Conservation (phyloP, 2,888 invertebrate genomes). For the Dioctria linearis region DNA sequence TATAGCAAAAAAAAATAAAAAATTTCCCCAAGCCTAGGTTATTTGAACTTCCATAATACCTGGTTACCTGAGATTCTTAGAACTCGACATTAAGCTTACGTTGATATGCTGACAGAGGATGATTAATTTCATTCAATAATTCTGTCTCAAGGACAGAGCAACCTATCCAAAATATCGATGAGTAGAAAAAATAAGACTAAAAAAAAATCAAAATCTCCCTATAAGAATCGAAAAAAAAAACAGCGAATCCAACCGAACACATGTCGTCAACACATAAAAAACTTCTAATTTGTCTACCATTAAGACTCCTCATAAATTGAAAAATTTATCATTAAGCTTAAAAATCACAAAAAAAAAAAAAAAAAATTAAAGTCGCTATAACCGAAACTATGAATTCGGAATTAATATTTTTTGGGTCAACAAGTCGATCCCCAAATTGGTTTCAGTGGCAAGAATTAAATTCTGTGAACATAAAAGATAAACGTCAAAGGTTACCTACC, state of each 20-base stretch:
- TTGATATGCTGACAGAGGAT: too few relatives aligned
- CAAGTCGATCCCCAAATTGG: slow-evolving; percentile 13
- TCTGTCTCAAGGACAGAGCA: slow-evolving; percentile 4
- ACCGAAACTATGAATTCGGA: neutral
- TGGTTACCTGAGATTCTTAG: too few relatives aligned
- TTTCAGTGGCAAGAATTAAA: neutral
- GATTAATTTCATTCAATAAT: neutral
- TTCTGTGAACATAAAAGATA: neutral
- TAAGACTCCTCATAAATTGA: neutral
- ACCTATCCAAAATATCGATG: neutral
- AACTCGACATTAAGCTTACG: too few relatives aligned
- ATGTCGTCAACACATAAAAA: neutral
- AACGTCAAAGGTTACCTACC: neutral
- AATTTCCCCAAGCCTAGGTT: too few relatives aligned
- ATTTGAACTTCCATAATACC: too few relatives aligned
- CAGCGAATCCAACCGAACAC: neutral
- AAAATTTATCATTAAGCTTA: neutral
- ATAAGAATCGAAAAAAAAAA: neutral
- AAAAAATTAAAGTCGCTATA: neutral
- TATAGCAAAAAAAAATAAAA: too few relatives aligned
- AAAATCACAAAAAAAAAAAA: slow-evolving; percentile 1
- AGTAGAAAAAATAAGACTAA: neutral
- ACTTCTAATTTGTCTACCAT: neutral
- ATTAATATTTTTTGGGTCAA: slow-evolving; percentile 14
- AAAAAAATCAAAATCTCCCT: neutral